Percentiles rank a stretch among this genome's conserved stretches.
These are phyloP conservation scores for Drosophila sturtevanti DNA, from an alignment of 1,140 invertebrate genomes.

Conservation along the genomic window DNA sequence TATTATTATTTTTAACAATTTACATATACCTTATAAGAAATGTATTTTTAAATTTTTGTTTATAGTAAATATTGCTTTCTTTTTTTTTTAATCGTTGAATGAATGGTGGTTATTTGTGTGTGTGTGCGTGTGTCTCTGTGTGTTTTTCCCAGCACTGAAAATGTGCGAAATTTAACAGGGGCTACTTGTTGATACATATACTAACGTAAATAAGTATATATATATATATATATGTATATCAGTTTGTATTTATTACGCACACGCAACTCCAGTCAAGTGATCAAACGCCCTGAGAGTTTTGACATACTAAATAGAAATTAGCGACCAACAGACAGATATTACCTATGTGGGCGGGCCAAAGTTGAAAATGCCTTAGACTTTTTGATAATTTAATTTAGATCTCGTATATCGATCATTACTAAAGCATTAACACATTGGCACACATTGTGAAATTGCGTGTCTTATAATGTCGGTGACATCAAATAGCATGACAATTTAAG, in stretches of 20 bases:
- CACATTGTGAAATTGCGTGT: slow-evolving; percentile 36
- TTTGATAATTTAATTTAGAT: slow-evolving; percentile 10
- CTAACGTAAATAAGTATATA: background rate
- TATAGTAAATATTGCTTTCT: slow-evolving; percentile 34
- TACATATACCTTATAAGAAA: slow-evolving; percentile 36
- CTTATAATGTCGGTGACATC: slow-evolving; percentile 41
- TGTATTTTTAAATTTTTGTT: slow-evolving; percentile 70
- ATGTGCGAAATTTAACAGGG: slow-evolving; percentile 56
- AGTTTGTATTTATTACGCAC: slow-evolving; percentile 52
- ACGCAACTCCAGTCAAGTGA: slow-evolving; percentile 68
- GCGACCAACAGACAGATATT: slow-evolving; percentile 45
- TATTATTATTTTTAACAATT: slow-evolving; percentile 73
- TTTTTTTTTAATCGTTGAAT: slow-evolving; percentile 26
- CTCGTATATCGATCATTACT: slow-evolving; percentile 24
- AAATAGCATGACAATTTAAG: slow-evolving; percentile 40
- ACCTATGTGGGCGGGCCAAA: slow-evolving; percentile 65
- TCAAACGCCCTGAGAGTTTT: slow-evolving; percentile 35
- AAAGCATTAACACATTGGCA: slow-evolving; percentile 43
- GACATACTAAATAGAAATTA: slow-evolving; percentile 43
- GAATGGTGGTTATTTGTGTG: slow-evolving; percentile 25
- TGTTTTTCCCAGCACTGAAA: slow-evolving; percentile 28
- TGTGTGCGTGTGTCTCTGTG: slow-evolving; percentile 23
- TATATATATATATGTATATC: slow-evolving; percentile 19
- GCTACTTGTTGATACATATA: slow-evolving; percentile 22
- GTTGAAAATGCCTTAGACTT: slow-evolving; percentile 33